phyloP scores from a whole-genome alignment of 92 coral and sea anemone species.

The Muricea muricata region DNA sequence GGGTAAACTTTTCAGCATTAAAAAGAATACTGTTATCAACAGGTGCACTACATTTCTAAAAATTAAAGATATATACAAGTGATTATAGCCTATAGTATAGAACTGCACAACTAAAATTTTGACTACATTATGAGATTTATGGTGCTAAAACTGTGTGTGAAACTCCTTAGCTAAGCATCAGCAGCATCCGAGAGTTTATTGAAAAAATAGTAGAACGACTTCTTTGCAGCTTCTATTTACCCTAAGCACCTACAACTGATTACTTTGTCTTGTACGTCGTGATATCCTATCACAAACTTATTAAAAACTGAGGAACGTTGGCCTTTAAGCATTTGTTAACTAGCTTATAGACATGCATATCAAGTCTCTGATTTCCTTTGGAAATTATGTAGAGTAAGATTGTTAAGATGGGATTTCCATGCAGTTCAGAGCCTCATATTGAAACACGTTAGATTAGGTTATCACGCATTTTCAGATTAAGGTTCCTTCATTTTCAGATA shows the following conservation, averaged over 20 bases:
- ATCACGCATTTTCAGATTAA: neutral
- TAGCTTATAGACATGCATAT: neutral
- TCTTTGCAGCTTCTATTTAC: no score
- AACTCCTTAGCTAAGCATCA: neutral
- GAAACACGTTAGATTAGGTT: slow-evolving; percentile 2
- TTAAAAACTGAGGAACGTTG: neutral
- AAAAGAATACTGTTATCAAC: neutral
- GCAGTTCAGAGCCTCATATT: neutral
- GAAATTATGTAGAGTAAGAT: no score
- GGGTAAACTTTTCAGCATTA: neutral
- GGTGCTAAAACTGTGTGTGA: no score
- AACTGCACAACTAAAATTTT: no score
- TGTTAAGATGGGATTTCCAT: slow-evolving; percentile 1
- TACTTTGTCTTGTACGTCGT: no score
- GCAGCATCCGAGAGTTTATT: neutral
- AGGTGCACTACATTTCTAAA: neutral
- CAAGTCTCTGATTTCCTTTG: neutral
- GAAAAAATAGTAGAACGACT: neutral
- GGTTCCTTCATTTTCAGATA: neutral
- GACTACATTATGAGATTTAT: no score
- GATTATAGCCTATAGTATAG: no score
- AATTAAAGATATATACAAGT: no score
- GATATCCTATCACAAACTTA: no score
- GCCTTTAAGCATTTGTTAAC: slow-evolving; percentile 5
- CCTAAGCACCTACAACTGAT: no score